Percentiles rank a stretch among this genome's conserved stretches.
phyloP scores from a whole-genome alignment of 2,888 invertebrate genomes.

The Diadegma fenestrale region DNA sequence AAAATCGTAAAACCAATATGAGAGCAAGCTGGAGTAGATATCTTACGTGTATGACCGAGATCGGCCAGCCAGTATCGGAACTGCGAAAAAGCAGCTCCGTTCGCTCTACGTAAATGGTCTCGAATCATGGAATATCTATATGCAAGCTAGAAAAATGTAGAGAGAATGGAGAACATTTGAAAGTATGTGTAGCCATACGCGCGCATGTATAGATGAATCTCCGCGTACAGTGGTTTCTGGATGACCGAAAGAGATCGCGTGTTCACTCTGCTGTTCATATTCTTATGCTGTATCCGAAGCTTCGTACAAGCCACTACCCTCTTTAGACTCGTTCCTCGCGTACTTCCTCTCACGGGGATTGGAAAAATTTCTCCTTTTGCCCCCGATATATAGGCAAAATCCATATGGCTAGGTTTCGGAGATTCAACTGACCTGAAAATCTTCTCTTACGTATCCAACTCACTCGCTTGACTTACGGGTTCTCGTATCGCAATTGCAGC shows the following conservation, averaged over 20 bases:
- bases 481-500: background rate
- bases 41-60: slow-evolving; percentile 52
- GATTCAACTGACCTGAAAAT: slow-evolving; percentile 28
- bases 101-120: slow-evolving; percentile 17
- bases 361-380: background rate
- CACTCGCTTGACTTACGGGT: background rate
- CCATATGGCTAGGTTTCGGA: slow-evolving; percentile 11
- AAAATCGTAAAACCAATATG: slow-evolving; percentile 77
- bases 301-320: slow-evolving; percentile 38
- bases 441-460: background rate
- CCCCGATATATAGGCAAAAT: background rate
- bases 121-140: slow-evolving; percentile 50
- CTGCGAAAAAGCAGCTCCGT: slow-evolving; percentile 33
- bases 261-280: slow-evolving; percentile 49
- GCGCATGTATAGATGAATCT: slow-evolving; percentile 1
- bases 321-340: slow-evolving; percentile 27
- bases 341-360: slow-evolving; percentile 25
- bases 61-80: slow-evolving; percentile 18
- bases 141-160: slow-evolving; percentile 34
- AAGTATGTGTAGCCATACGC: slow-evolving; percentile 4
- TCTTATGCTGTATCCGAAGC: slow-evolving; percentile 49
- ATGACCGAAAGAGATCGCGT: slow-evolving; percentile 59
- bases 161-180: slow-evolving; percentile 57
- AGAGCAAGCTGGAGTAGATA: slow-evolving; percentile 61
- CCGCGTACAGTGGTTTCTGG: slow-evolving; percentile 38